A percentile compares a stretch with the other conserved stretches of the same genome.
Conservation (phyloP, 2,888 invertebrate genomes). For the Plemyria rubiginata region DNA sequence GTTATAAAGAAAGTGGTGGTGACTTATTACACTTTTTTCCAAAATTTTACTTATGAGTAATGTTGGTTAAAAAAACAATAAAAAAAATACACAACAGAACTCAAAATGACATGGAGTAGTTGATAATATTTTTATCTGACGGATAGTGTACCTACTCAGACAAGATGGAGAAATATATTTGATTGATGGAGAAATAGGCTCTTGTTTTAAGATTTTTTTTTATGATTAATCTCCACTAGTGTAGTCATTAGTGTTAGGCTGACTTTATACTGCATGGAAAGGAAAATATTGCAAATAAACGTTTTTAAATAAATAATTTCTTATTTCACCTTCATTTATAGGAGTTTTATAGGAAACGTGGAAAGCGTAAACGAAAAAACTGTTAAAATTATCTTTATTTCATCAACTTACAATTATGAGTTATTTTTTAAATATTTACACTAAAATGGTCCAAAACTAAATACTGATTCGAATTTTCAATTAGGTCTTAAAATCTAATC, state of each 20-base stretch:
- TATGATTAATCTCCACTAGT: slow-evolving; percentile 36
- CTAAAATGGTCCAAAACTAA: slow-evolving; percentile 25
- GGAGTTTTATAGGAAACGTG: too few relatives aligned
- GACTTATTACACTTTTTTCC: too few relatives aligned
- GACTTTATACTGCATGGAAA: slow-evolving; percentile 48
- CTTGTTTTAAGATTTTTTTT: background rate
- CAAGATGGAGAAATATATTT: too few relatives aligned
- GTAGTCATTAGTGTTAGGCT: slow-evolving; percentile 42
- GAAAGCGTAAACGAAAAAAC: background rate
- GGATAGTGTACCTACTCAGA: too few relatives aligned
- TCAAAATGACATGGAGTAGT: too few relatives aligned
- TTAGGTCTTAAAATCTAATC: slow-evolving; percentile 18
- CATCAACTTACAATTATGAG: slow-evolving; percentile 31
- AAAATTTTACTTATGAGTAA: too few relatives aligned
- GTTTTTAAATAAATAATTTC: slow-evolving; percentile 17
- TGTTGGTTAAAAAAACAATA: too few relatives aligned
- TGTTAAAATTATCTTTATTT: slow-evolving; percentile 39
- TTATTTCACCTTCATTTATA: background rate
- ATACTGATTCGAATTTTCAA: slow-evolving; percentile 37
- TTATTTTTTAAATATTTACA: slow-evolving; percentile 33
- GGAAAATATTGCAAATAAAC: slow-evolving; percentile 50
- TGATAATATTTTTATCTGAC: too few relatives aligned
- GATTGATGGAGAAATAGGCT: too few relatives aligned
- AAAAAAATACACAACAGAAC: too few relatives aligned
- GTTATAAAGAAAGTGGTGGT: too few relatives aligned